A percentile compares a stretch with the other conserved stretches of the same genome.
These are phyloP conservation scores for Loxodonta africana DNA, from an alignment of 2,113 vertebrate genomes.

Conservation along the genomic window DNA sequence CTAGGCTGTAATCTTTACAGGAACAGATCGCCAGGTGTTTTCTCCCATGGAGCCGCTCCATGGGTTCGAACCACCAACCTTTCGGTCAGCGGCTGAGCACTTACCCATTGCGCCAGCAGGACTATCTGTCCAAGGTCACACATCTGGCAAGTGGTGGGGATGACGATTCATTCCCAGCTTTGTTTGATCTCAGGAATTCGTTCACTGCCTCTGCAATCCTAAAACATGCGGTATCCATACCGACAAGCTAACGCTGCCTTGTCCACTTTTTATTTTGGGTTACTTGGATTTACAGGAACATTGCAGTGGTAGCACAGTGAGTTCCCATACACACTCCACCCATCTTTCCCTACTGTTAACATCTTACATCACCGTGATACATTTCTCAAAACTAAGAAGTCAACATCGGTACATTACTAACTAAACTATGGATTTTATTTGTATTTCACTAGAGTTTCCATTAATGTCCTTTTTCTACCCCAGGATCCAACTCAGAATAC, in stretches of 20 bases:
- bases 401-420: neutral
- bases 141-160: neutral
- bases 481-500: neutral
- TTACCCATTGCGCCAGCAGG: too few species aligned
- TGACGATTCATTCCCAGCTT: too few species aligned
- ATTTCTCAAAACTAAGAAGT: neutral
- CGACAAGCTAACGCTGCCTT: neutral
- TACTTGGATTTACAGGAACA: neutral
- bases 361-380: neutral
- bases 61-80: too few species aligned
- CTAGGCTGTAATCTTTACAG: too few species aligned
- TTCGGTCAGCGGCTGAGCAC: too few species aligned
- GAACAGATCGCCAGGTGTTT: too few species aligned
- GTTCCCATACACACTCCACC: accelerated
- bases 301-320: too few species aligned
- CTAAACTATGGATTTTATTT: neutral
- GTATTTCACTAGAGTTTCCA: neutral
- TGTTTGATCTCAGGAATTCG: neutral
- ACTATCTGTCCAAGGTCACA: neutral
- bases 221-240: accelerated
- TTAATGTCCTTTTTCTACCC: neutral
- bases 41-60: too few species aligned
- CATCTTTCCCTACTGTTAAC: neutral
- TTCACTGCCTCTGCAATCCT: neutral
- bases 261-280: neutral